A percentile compares a stretch with the other conserved stretches of the same genome.
Conservation (phyloP, 1,140 invertebrate species). For the Cherax destructor region DNA sequence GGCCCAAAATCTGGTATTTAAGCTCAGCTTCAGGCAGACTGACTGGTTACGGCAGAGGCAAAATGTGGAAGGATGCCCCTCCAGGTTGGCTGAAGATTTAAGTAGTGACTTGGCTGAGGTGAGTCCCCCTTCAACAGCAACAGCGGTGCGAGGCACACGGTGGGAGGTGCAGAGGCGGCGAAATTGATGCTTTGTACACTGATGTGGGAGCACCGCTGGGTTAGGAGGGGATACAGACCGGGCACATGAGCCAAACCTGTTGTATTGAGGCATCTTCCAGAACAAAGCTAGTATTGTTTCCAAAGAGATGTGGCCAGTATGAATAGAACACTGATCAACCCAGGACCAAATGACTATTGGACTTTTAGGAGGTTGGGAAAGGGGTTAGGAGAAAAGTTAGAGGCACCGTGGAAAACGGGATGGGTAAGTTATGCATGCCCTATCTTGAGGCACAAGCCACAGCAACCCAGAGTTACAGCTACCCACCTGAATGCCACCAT, state of each 20-base stretch:
- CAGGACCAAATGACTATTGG: slow-evolving; percentile 3
- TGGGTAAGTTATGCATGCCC: background rate
- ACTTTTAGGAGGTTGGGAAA: background rate
- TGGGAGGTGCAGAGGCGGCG: slow-evolving; percentile 35
- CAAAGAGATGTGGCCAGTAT: background rate
- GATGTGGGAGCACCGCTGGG: slow-evolving; percentile 34
- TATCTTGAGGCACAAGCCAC: background rate
- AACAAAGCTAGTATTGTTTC: background rate
- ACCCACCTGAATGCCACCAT: slow-evolving; percentile 5
- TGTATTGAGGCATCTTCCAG: slow-evolving; percentile 22
- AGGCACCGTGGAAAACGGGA: slow-evolving; percentile 39
- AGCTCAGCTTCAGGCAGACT: slow-evolving; percentile 30
- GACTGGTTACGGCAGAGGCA: slow-evolving; percentile 21
- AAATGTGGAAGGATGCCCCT: slow-evolving; percentile 24
- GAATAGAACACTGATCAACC: slow-evolving; percentile 18
- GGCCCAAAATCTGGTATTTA: slow-evolving; percentile 16
- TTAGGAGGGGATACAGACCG: slow-evolving; percentile 25
- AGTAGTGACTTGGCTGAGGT: background rate
- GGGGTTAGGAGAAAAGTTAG: background rate
- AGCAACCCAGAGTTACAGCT: background rate
- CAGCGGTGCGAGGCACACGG: slow-evolving; percentile 48
- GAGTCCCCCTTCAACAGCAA: background rate
- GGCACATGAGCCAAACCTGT: slow-evolving; percentile 13
- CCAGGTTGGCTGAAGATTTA: slow-evolving; percentile 17
- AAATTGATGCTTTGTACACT: slow-evolving; percentile 52